Base-by-base conservation (phyloP, 2,113 vertebrate genomes). In the Chiloscyllium plagiosum region DNA sequence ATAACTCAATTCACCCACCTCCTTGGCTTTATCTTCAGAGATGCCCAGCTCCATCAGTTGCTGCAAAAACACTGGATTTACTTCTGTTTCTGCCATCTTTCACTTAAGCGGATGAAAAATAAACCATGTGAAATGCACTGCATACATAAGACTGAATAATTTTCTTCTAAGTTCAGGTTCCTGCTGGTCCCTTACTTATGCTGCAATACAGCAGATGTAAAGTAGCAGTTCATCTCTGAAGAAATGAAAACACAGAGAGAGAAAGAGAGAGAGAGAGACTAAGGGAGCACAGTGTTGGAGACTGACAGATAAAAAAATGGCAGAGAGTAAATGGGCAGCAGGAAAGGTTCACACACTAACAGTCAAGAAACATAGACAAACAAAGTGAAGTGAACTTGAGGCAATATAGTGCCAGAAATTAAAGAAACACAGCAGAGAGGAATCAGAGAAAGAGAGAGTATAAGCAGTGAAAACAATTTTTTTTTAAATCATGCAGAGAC, bases 21-120 rank as follows among this genome's bases (percentile, higher is more conserved):
- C 98, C 96, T 97, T 98, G 89, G 98, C 98, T 95, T 98, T 98
- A 92, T 98, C 98, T 96, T 98, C 98, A 0, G 98, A 98, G 96
- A 98, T 98, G 96, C 98, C 98, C 92, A 98, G 97, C 96, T 98
- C 98, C 96, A 97, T 96, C 61, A 98, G 97, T 97, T 98, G 98
- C 96, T 98, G 98, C 61, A 98, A 96, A 95, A 97, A 98, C 78
- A 97, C 96, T 0, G 97, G 97, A 96, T 98, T 98, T 86, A 98
- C 98, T 47, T 97, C 56, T 95, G 95, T 69, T 96, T 0, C 96
- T 96, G 52, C 97, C 97, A 95, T 95, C 69, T 72, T 17, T 29
- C 33, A 52, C 66, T 33, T 72, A 42, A 93, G 33, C 7, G 8
- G n/a, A 22, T 20, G 6, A 93, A 37, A 37, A 93, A 22, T 4